Base-by-base conservation (phyloP, 2,888 invertebrate genomes). In the Drosophila prostipennis region DNA sequence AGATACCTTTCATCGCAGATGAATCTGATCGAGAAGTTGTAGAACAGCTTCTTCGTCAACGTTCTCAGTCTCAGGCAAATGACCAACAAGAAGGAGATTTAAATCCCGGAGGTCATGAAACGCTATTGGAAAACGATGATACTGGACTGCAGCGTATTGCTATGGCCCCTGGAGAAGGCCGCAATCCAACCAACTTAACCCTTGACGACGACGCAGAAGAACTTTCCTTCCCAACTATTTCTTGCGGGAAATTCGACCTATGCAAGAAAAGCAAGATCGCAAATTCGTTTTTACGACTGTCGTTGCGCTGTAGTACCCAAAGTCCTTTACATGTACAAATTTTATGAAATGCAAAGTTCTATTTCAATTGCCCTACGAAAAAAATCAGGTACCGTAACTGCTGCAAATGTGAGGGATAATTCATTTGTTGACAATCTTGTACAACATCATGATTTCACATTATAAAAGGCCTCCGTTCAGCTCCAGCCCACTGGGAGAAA, bases 261-360 rank as follows among this genome's bases (percentile, higher is more conserved):
- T 1, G 39, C 39, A n/a, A 39, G 8, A 14, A 39, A 39, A 39
- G 14, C 14, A 3, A 39, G 39, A 14, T 39, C 39, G 7, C 39
- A 39, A n/a, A 39, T 39, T 39, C 14, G 39, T 7, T 39, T 14
- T n/a, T 39, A 39, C 14, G 39, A 39, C 14, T 14, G 39, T 8
- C 14, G 39, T 14, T 39, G 14, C 14, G 39, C 39, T 8, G 14
- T 39, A 7, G 16, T 39, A 14, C 39, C 14, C n/a, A 39, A 39
- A 39, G 36, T 36, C 36, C 36, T 36, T 53, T 40, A 37, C n/a
- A 37, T 37, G 32, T 42, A 54, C 11, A 14, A 40, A 3, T 29
- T 39, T 14, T 53, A 53, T 16, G 40, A 53, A 13, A 39, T 53
- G 8, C 39, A 19, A 29, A 54, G 32, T 34, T 16, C 54, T n/a